These are phyloP conservation scores for Rutpela maculata DNA, from an alignment of 2,888 invertebrate genomes.

Conservation along the genomic window DNA sequence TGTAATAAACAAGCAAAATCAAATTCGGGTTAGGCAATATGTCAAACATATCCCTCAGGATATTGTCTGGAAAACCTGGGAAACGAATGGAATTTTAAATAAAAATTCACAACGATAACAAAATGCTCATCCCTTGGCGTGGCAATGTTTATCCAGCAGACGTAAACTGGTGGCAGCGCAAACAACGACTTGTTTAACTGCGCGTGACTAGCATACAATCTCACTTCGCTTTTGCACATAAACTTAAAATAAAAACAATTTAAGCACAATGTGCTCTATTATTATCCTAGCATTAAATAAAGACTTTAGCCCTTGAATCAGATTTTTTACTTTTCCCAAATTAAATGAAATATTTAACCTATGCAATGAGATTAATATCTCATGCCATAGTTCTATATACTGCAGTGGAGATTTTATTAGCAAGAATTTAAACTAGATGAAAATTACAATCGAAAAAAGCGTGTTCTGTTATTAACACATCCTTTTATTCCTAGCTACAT, in stretches of 20 bases:
- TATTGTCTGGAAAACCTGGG: constrained; percentile 45
- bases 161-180: constrained; percentile 23
- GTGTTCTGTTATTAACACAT: too few species aligned
- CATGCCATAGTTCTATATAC: too few species aligned
- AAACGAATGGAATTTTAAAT: constrained; percentile 50
- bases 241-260: background rate
- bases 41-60: constrained; percentile 44
- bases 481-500: too few species aligned
- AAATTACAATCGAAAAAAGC: too few species aligned
- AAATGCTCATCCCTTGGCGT: constrained; percentile 45
- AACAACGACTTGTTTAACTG: constrained; percentile 52
- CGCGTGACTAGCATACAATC: constrained; percentile 44
- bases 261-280: background rate
- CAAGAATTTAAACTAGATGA: too few species aligned
- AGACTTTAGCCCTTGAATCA: too few species aligned
- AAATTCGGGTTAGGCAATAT: constrained; percentile 39
- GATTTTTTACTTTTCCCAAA: too few species aligned
- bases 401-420: too few species aligned
- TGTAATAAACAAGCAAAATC: constrained; percentile 39
- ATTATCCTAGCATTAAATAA: too few species aligned
- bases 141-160: constrained; percentile 43
- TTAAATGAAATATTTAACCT: too few species aligned
- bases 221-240: background rate
- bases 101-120: constrained; percentile 44
- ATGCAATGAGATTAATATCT: too few species aligned